Base-by-base conservation (phyloP, 2,888 invertebrate genomes). In the Caenorhabditis zanzibari region DNA sequence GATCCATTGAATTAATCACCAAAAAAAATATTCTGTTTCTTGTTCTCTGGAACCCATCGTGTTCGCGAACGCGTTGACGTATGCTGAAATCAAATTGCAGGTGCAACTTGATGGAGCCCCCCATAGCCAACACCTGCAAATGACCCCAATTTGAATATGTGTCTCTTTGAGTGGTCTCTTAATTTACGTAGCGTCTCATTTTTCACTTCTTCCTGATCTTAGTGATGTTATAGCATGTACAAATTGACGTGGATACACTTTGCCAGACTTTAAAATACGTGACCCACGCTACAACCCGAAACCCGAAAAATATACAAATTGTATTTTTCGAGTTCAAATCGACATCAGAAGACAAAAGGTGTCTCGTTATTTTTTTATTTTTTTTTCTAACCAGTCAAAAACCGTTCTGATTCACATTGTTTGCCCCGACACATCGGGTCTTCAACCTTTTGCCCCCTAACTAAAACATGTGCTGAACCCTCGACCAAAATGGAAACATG, bases 231-330 rank as follows among this genome's bases (percentile, higher is more conserved):
- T 59, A 44, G 32, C 47, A 7, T 49, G 26, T 59, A 72, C 58
- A 47, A 28, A 35, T 59, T 56, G 69, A 54, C 69, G 69, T 56
- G 54, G 28, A 54, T 56, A 38, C 68, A 54, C n/a, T 49, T 12
- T 54, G 69, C 54, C 41, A 56, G 69, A 69, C 69, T 10, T n/a
- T 4, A 24, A 35, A 66, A 49, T 52, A 49, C 66, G 7, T 52
- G 49, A 66, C 66, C 66, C 66, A 66, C 66, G n/a, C 66, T 49
- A 66, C 66, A 64, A 64, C 63, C 63, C 63, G n/a, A 28, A 35
- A 52, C 19, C 35, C 66, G 19, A 12, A 32, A 44, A 14, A 14
- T 10, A 14, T 19, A 52, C n/a, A 19, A 47, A 47, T 47, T n/a
- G n/a, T n/a, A n/a, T n/a, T n/a, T n/a, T 47, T 19, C 47, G 7